phyloP scores from a whole-genome alignment of 2,797 vertebrate genomes.

The Acrossocheilus wenchowensis region DNA sequence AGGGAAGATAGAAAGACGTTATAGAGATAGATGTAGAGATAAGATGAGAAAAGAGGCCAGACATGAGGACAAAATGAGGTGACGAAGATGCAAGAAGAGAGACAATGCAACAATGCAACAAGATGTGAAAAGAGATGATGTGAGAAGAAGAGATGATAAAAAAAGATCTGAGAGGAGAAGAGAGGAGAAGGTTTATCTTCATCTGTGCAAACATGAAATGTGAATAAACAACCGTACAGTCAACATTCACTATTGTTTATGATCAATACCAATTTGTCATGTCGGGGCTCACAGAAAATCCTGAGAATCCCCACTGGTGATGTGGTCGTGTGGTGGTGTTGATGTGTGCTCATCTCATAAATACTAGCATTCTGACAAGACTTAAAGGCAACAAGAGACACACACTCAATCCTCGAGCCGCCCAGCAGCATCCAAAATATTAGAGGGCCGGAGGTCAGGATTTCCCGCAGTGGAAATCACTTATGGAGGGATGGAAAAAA shows the following conservation, averaged over 20 bases:
- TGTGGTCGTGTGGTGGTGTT: neutral
- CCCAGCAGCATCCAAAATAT: slow-evolving; percentile 29
- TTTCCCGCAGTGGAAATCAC: slow-evolving; percentile 22
- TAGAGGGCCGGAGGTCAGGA: slow-evolving; percentile 1
- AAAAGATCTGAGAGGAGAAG: too few relatives aligned
- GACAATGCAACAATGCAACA: too few relatives aligned
- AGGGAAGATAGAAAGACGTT: neutral
- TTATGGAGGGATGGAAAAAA: neutral
- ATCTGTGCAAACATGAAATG: neutral
- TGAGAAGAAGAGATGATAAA: too few relatives aligned
- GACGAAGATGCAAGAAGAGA: too few relatives aligned
- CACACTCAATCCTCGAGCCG: slow-evolving; percentile 12
- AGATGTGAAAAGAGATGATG: too few relatives aligned
- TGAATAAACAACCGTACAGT: neutral
- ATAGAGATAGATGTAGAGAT: neutral
- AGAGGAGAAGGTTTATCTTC: neutral
- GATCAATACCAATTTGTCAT: slow-evolving; percentile 20
- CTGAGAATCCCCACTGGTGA: neutral
- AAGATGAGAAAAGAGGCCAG: neutral
- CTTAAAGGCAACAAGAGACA: slow-evolving; percentile 15
- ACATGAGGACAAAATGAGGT: too few relatives aligned
- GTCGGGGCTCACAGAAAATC: neutral
- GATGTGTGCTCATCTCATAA: slow-evolving; percentile 1
- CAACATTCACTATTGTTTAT: neutral
- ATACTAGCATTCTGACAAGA: neutral